Base-by-base conservation (phyloP, 2,113 vertebrate species). In the Sander vitreus region DNA sequence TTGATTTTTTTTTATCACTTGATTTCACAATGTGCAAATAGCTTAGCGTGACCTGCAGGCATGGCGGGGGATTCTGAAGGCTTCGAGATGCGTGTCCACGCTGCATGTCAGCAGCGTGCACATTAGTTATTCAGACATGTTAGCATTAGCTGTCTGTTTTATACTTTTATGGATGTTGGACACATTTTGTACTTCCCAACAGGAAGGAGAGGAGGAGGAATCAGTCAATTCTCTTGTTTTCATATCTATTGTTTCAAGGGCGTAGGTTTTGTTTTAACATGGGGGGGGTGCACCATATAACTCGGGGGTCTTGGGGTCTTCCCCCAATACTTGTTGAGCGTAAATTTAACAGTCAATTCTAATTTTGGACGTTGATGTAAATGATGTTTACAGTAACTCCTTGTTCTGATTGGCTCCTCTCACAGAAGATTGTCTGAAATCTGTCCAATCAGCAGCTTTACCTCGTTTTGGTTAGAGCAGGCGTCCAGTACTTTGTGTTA, bases 1-100 rank as follows among this genome's bases (percentile, higher is more conserved):
- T 78, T 69, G 18, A 64, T 48, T 85, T 83, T 76, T 81, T 36
- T 81, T 83, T 48, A 85, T 85, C 85, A 77, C 78, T 89, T 76
- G 75, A 84, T 85, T 89, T 84, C 88, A 89, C 80, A 86, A 88
- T 85, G 85, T 78, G 73, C 64, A 83, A 91, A 81, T 87, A 23
- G 55, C 39, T 80, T 55, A 4, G 16, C 73, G 76, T 76, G 30
- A 89, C 91, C 83, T 80, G 83, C 83, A 83, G 89, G 85, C 88
- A 70, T 78, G 85, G 77, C 80, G 75, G 82, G 50, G 63, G 36
- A 45, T 21, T 39, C 27, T 25, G 50, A 71, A 48, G 48, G 50
- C 80, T 72, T 73, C 16, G 57, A 58, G 59, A 62, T 27, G 69
- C 33, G 36, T 57, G 80, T 80, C 76, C 84, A 23, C 23, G 65